Percentiles rank a stretch among this genome's conserved stretches.
phyloP scores from a whole-genome alignment of 2,888 invertebrate species.

The Theodoxus fluviatilis region DNA sequence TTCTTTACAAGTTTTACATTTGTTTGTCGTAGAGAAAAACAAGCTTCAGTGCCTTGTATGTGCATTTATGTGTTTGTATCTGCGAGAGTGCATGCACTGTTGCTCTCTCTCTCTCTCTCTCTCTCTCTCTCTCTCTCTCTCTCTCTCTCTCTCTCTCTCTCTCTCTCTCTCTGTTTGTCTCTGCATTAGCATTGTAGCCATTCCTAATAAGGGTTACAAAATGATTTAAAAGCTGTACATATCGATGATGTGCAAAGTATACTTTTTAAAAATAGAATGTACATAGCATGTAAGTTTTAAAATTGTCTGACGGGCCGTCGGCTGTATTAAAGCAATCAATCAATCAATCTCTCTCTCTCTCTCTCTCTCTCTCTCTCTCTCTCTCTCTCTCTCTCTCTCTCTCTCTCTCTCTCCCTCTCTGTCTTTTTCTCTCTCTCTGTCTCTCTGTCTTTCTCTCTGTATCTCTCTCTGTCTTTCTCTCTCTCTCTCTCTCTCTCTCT shows the following conservation, averaged over 20 bases:
- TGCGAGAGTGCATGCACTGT: background rate
- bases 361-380: constrained; percentile 2
- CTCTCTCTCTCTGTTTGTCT: background rate
- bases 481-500: background rate
- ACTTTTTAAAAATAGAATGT: too few species aligned
- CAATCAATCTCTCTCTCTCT: background rate
- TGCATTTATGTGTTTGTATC: background rate
- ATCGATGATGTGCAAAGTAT: too few species aligned
- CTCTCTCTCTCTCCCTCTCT: background rate
- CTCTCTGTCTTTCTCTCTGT: background rate
- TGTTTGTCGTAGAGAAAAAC: too few species aligned
- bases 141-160: constrained; percentile 2
- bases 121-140: constrained; percentile 2
- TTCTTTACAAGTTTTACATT: too few species aligned
- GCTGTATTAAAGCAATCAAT: too few species aligned
- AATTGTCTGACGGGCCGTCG: too few species aligned
- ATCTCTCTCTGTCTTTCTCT: background rate
- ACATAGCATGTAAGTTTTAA: background rate
- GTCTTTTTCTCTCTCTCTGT: background rate
- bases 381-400: background rate
- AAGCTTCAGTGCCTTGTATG: background rate
- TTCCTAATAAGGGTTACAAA: too few species aligned
- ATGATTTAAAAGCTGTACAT: too few species aligned
- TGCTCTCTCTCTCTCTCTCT: background rate
- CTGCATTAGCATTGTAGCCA: background rate